Base-by-base conservation (phyloP, 1,140 invertebrate species). In the Diachasmimorpha longicaudata region DNA sequence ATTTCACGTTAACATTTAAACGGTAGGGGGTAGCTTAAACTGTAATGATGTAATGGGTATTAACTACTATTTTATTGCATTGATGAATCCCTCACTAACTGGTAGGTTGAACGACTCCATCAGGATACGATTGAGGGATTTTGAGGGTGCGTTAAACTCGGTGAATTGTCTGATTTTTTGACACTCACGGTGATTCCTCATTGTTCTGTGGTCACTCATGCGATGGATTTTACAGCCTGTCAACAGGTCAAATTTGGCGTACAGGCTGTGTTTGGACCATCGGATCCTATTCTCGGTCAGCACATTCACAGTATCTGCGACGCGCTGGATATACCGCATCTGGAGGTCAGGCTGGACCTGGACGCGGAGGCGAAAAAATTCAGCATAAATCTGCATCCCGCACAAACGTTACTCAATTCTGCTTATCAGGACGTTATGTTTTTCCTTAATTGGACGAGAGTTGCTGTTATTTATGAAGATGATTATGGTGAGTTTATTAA, bases 381-480 rank as follows among this genome's bases (percentile, higher is more conserved):
- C 84, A 93, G 93, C 76, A 92, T 94, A 81, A 94, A 93, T 87
- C 88, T 95, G 36, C 91, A 93, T 87, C 93, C 94, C 69, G 90
- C 92, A 83, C 92, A 94, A 85, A 88, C 87, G 79, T 86, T 92
- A 39, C 88, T 94, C 73, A 93, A 93, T 81, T 82, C 86, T 74
- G 93, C 93, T 72, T 92, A 92, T 80, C 88, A 91, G 77, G 93
- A 94, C 84, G 88, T 94, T 78, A 92, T 94, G 87, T 85, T 86
- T 70, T 93, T 93, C 83, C 90, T 93, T 79, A 93, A 94, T 79
- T 95, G 93, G 93, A 93, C 92, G 21, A 89, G 90, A 83, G 92
- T 94, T 73, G 93, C 93, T 39, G 91, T 95, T 72, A 88, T 95
- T 39, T 94, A 94, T 83, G 93, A 95, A 83, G 91, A 94, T 79